Evolutionary conservation across 2,888 invertebrate genomes (phyloP), one percentile per base, ranked within the genome.

Genomic region (Agrotis exclamationis): DNA sequence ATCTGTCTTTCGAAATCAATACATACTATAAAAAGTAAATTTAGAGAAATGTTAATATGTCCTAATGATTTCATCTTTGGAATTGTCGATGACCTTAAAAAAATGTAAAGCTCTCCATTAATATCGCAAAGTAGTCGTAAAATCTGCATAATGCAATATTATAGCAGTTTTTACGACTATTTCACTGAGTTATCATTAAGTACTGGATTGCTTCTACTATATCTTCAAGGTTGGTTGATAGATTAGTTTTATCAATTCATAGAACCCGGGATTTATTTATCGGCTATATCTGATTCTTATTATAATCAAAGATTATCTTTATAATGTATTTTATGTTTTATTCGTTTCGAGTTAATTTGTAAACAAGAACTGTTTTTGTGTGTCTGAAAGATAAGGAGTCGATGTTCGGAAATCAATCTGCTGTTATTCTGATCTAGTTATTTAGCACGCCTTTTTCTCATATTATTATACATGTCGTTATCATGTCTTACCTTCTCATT

Each of bases 211-310:
- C 58, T 76, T 70, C 56, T 75, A 1, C 45, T 48, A 39, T 63
- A 74, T 70, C 59, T 58, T 65, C 64, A 76, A 60, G 81, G 66
- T 62, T 56, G 24, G 63, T 80, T 63, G 56, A 56, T 60, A 73
- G 63, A 74, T 69, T 70, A 64, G 14, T n/a, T 70, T 83, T 74
- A 85, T 85, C 84, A 60, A 70, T 85, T 79, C 71, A 58, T 48
- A 65, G 72, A 85, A 80, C 62, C 63, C 18, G n/a, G 16, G 47
- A 69, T 64, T 72, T 39, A 24, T n/a, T n/a, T 70, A 70, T 72
- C 57, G 24, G 24, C 28, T 39, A 63, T 75, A 70, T 83, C 57
- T 64, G 66, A 77, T 82, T 53, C 16, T 45, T 44, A 60, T 24
- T 33, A 47, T 22, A 57, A 60, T 65, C 80, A 47, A 47, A 60